Percentiles rank a stretch among this genome's conserved stretches.
Evolutionary conservation across 2,888 invertebrate genomes (phyloP).

Genomic region (Eugnorisma glareosa): DNA sequence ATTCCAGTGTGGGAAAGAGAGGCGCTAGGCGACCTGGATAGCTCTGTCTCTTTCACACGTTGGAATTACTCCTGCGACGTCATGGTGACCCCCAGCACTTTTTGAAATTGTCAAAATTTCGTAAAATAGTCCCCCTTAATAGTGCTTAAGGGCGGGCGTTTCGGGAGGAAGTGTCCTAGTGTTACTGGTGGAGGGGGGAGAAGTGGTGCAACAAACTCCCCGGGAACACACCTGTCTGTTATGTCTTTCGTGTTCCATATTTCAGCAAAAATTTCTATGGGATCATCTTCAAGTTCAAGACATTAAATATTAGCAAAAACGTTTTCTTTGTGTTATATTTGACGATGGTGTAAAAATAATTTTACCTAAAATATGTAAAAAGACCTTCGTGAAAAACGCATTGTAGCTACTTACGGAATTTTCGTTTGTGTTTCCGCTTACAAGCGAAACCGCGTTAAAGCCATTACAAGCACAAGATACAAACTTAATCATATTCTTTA

Average conservation of each 20-base stretch:
- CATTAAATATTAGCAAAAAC: neutral
- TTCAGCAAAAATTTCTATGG: neutral
- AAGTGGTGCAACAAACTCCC: neutral
- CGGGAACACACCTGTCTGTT: neutral
- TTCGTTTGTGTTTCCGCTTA: neutral
- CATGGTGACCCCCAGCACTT: too few species aligned
- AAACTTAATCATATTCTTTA: constrained; percentile 71
- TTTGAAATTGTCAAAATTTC: neutral
- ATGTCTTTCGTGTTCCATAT: neutral
- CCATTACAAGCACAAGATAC: constrained; percentile 51
- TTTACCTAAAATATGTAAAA: neutral
- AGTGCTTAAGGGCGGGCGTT: neutral
- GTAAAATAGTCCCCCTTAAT: neutral
- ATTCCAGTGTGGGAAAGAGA: too few species aligned
- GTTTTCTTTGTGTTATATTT: neutral
- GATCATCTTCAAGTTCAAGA: neutral
- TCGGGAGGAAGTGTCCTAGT: neutral
- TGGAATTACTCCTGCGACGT: too few species aligned
- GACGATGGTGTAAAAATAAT: neutral
- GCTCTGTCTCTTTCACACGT: too few species aligned
- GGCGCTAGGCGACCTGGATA: too few species aligned
- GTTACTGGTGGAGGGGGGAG: neutral
- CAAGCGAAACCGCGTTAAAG: constrained; percentile 18
- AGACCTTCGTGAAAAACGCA: neutral
- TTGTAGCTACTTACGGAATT: neutral